These are phyloP conservation scores for Rhorus exstirpatorius DNA, from an alignment of 2,888 invertebrate genomes.

Conservation along the genomic window DNA sequence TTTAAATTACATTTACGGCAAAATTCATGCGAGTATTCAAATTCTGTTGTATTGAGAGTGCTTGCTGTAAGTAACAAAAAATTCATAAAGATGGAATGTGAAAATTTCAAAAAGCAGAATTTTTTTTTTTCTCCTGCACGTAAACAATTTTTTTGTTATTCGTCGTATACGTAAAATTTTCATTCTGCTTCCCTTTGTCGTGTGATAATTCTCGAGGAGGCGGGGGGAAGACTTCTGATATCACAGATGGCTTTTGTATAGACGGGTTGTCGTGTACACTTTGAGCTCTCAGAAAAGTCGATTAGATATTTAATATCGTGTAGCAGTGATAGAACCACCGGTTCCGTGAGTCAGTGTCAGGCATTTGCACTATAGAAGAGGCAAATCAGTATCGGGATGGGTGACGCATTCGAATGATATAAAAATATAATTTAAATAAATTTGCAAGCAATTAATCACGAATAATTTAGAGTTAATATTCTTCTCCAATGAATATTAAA, in stretches of 20 bases:
- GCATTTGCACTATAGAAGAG: not conserved
- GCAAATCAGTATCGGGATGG: no score
- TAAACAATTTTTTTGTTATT: constrained; percentile 2
- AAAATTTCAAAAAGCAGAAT: not conserved
- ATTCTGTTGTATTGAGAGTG: no score
- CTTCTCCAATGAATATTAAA: constrained; percentile 8
- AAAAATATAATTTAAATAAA: not conserved
- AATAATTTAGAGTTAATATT: no score
- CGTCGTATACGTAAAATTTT: constrained; percentile 8
- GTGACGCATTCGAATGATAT: no score
- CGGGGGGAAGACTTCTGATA: constrained; percentile 9
- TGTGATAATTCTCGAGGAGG: constrained; percentile 9
- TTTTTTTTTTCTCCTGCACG: constrained; percentile 21
- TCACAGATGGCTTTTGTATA: constrained; percentile 6
- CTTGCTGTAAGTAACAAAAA: no score
- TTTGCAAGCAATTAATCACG: not conserved
- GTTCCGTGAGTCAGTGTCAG: not conserved
- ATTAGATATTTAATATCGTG: constrained; percentile 41
- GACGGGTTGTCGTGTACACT: constrained; percentile 9
- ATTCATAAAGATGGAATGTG: no score
- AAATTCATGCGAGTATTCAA: no score
- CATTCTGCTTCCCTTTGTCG: not conserved
- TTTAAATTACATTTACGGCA: no score
- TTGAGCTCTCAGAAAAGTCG: constrained; percentile 37
- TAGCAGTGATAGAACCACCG: constrained; percentile 3